Percentiles rank a stretch among this genome's conserved stretches.
phyloP scores from a whole-genome alignment of 2,888 invertebrate genomes.

The Octodonta nipae region DNA sequence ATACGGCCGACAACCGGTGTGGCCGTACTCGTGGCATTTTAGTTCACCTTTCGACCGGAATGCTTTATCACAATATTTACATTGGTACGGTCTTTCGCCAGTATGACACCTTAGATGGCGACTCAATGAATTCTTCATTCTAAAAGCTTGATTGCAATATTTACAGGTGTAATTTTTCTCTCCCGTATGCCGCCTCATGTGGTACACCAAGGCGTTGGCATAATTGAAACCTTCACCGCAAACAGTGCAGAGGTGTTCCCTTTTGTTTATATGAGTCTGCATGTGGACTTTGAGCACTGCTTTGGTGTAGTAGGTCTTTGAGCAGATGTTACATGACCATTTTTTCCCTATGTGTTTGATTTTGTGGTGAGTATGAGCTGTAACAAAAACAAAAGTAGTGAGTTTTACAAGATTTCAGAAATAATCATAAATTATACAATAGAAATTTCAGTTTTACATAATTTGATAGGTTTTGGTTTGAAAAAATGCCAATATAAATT shows the following conservation, averaged over 20 bases:
- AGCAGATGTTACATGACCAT: constrained; percentile 49
- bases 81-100: constrained; percentile 65
- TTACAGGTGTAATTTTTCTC: constrained; percentile 22
- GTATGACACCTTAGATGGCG: constrained; percentile 69
- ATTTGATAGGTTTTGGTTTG: too few species aligned
- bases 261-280: constrained; percentile 63
- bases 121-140: constrained; percentile 42
- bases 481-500: too few species aligned
- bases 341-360: constrained; percentile 36
- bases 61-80: constrained; percentile 58
- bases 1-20: constrained; percentile 36
- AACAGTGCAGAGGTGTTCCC: constrained; percentile 62
- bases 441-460: too few species aligned
- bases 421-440: background rate
- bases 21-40: constrained; percentile 24
- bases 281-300: constrained; percentile 60
- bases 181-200: constrained; percentile 23
- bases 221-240: constrained; percentile 76
- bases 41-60: constrained; percentile 57
- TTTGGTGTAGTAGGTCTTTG: constrained; percentile 54
- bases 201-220: constrained; percentile 41
- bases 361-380: constrained; percentile 18
- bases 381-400: constrained; percentile 5
- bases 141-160: constrained; percentile 19
- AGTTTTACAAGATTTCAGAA: constrained; percentile 2